Conservation (phyloP, 2,797 vertebrate genomes). For the Selene dorsalis region DNA sequence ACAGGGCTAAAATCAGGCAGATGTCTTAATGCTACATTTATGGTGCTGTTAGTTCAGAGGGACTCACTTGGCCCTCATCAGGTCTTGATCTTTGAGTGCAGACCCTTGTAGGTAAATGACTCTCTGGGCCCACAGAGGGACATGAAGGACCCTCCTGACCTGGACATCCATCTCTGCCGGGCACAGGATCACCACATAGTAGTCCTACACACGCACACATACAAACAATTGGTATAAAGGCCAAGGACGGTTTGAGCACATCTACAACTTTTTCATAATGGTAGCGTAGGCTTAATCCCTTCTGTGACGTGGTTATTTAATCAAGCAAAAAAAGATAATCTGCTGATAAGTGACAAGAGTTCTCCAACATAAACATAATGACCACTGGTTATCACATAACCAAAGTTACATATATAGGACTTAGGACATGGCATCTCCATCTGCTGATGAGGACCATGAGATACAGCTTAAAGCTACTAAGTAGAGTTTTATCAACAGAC, state of each 20-base stretch:
- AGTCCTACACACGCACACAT: conserved; percentile 79
- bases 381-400: no score
- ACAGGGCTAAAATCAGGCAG: not conserved
- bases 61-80: conserved; percentile 90
- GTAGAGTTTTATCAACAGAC: no score
- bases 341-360: no score
- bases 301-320: no score
- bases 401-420: no score
- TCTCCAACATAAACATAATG: no score
- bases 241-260: no score
- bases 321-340: no score
- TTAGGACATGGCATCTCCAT: no score
- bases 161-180: conserved; percentile 90
- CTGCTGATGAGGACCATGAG: no score
- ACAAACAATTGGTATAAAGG: not conserved
- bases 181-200: conserved; percentile 90
- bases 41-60: not conserved
- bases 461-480: not conserved
- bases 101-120: conserved; percentile 91
- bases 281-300: no score
- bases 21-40: not conserved
- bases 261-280: not conserved
- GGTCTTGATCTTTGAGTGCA: conserved; percentile 89
- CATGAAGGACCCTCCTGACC: conserved; percentile 87
- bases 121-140: conserved; percentile 89